Evolutionary conservation across 1,140 invertebrate species (phyloP).

Genomic region (Trichogramma pretiosum): DNA sequence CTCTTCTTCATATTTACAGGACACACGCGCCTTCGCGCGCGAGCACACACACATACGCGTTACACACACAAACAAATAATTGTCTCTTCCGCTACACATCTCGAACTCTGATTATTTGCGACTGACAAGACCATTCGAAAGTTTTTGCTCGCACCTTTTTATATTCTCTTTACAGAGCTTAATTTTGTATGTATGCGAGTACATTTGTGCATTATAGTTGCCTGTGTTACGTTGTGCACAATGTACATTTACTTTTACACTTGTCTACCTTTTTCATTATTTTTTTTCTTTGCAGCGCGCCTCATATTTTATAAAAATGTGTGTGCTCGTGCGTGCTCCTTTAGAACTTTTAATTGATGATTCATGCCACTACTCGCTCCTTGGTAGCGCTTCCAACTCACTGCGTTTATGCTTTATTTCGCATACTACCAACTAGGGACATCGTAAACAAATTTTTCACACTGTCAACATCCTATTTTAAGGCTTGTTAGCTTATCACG

Average conservation of each 20-base stretch:
- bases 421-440: conserved; percentile 6
- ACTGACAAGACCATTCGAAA: conserved; percentile 9
- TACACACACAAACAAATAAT: no score
- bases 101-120: conserved; percentile 14
- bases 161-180: no score
- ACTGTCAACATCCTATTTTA: conserved; percentile 14
- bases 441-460: conserved; percentile 18
- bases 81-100: conserved; percentile 12
- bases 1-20: no score
- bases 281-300: neutral
- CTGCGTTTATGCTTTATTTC: neutral
- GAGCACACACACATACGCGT: no score
- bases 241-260: neutral
- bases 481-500: no score
- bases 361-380: conserved; percentile 7
- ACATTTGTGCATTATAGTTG: no score
- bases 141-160: no score
- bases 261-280: neutral
- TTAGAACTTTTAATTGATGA: conserved; percentile 17
- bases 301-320: neutral
- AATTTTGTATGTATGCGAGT: no score
- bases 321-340: conserved; percentile 6
- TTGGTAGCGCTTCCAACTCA: neutral
- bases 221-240: no score
- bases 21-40: no score